Percentiles rank a stretch among this genome's conserved stretches.
Conservation (phyloP, 1,140 invertebrate species). For the Rhagoletis pomonella region DNA sequence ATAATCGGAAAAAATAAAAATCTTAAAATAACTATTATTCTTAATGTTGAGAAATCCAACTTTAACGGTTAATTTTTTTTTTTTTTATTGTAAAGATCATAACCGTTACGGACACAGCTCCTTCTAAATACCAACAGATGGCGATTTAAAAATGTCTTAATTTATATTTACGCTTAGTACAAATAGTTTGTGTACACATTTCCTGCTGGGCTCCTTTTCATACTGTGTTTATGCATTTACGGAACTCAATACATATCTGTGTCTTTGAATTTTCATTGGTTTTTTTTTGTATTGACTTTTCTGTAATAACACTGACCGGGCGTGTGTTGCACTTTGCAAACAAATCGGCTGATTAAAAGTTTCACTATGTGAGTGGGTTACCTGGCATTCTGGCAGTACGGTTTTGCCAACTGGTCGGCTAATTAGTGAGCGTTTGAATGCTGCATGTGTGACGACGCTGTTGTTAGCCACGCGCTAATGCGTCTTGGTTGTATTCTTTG, state of each 20-base stretch:
- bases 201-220: background rate
- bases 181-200: background rate
- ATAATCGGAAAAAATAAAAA: too few species aligned
- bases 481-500: conserved; percentile 1
- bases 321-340: conserved; percentile 11
- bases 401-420: conserved; percentile 21
- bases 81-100: too few species aligned
- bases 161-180: too few species aligned
- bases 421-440: conserved; percentile 48
- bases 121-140: too few species aligned
- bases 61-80: too few species aligned
- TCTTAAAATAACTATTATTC: too few species aligned
- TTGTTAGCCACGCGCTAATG: background rate
- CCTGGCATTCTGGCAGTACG: background rate
- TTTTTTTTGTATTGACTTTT: conserved; percentile 1
- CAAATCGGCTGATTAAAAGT: conserved; percentile 38
- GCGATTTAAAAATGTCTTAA: too few species aligned
- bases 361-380: background rate
- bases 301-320: background rate
- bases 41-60: too few species aligned
- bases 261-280: background rate
- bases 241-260: background rate
- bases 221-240: background rate
- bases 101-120: too few species aligned
- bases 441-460: background rate